Conservation (phyloP, 2,888 invertebrate genomes). For the Nephrocerus scutellatus region DNA sequence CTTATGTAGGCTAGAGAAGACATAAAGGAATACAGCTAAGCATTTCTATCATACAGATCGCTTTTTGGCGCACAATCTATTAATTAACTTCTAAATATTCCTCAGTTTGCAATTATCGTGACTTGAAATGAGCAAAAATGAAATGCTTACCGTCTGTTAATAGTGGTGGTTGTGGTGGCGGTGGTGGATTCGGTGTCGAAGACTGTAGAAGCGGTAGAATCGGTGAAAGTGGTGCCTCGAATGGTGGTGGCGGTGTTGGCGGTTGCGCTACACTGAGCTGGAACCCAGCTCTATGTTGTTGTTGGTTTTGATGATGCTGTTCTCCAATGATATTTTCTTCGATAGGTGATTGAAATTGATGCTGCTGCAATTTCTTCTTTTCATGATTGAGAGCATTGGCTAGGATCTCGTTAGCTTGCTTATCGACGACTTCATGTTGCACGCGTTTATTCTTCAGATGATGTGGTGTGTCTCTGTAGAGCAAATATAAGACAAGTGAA, state of each 20-base stretch:
- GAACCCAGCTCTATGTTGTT: slow-evolving; percentile 1
- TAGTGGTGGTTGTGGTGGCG: slow-evolving; percentile 18
- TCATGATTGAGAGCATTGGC: slow-evolving; percentile 45
- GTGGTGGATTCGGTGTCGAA: slow-evolving; percentile 12
- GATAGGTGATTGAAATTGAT: slow-evolving; percentile 40
- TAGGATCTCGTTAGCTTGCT: slow-evolving; percentile 62
- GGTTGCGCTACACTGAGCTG: not conserved
- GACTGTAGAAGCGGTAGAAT: slow-evolving; percentile 26
- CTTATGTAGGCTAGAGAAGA: no score
- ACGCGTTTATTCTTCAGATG: slow-evolving; percentile 98
- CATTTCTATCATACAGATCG: no score
- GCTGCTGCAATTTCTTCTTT: slow-evolving; percentile 30
- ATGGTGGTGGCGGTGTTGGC: no score
- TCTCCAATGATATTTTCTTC: slow-evolving; percentile 36
- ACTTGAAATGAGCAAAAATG: not conserved
- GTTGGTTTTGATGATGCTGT: slow-evolving; percentile 20
- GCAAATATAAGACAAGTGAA: slow-evolving; percentile 53
- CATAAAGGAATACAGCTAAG: no score
- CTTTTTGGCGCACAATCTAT: no score
- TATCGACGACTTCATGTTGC: slow-evolving; percentile 57
- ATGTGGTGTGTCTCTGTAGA: slow-evolving; percentile 95
- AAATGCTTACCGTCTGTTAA: slow-evolving; percentile 25
- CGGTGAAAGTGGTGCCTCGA: slow-evolving; percentile 38
- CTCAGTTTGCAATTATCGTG: not conserved
- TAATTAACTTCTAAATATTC: slow-evolving; percentile 5